Base-by-base conservation (phyloP, 37 sponge, comb jelly and placozoan genomes). In the Mnemiopsis leidyi region DNA sequence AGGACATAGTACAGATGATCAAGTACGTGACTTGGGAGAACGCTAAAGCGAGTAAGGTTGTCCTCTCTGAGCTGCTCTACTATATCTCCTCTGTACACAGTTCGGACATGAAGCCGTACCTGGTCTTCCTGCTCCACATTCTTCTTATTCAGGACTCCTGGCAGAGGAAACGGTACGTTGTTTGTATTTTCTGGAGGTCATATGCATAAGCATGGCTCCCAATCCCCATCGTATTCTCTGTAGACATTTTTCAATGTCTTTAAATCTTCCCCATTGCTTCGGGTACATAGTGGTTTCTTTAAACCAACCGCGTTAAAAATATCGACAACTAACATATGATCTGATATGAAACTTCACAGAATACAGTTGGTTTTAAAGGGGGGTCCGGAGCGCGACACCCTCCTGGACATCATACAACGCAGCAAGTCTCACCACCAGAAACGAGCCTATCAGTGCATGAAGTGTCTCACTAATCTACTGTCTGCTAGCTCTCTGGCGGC, bases 121-220 rank as follows among this genome's bases (percentile, higher is more conserved):
- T 97, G 9, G 96, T 97, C 69, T 94, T 97, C n/a, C 93, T 97
- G 32, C 38, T 93, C 28, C 95, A 96, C 90, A 30, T 98, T 0
- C 92, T 96, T 1, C 69, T 95, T 37, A 39, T 98, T 69, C 94
- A 95, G 38, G 99, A 98, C 92, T 95, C 96, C 30, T 97, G 96
- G 95, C 97, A 97, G 36, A 36, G 36, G 61, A 85, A 85, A 37
- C 32, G 90, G 90, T 79, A 79, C 9, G 29, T 79, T 32, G n/a
- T 69, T 69, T 28, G 73, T 5, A 25, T 5, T 69, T 20, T 69
- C 73, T 61, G 68, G 68, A 18, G 18, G 68, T 18, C 18, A 21
- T 61, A 61, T 21, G 68, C 18, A 18, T 61, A 61, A 61, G n/a
- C n/a, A n/a, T n/a, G n/a, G n/a, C n/a, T n/a, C n/a, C n/a, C n/a